These are phyloP conservation scores for Scaptomyza parva DNA, from an alignment of 2,888 invertebrate genomes.

Conservation along the genomic window DNA sequence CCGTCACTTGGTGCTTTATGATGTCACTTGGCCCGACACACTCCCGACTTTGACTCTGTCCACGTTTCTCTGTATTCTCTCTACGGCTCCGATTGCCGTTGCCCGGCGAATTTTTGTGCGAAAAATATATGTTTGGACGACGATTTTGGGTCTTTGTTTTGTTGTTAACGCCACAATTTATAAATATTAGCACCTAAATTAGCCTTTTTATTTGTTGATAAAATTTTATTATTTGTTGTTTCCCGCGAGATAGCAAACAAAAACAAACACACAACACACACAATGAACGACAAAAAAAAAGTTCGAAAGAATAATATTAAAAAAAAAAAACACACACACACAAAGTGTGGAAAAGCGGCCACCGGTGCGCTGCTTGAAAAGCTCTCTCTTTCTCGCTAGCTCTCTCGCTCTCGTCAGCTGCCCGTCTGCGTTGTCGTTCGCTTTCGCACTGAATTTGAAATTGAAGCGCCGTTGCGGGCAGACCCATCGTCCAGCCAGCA, in stretches of 20 bases:
- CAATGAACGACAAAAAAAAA: constrained; percentile 13
- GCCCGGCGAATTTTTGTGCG: constrained; percentile 29
- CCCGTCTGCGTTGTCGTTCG: constrained; percentile 65
- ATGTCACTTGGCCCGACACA: constrained; percentile 56
- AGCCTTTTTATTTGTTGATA: constrained; percentile 42
- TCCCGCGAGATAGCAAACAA: constrained; percentile 27
- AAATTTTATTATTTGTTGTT: constrained; percentile 28
- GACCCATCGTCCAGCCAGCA: constrained; percentile 55
- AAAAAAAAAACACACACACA: constrained; percentile 15
- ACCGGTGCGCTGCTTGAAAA: constrained; percentile 29
- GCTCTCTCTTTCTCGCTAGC: constrained; percentile 27
- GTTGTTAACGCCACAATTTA: constrained; percentile 37
- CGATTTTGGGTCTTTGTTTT: constrained; percentile 24
- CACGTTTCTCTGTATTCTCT: constrained; percentile 1
- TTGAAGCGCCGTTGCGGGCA: constrained; percentile 59
- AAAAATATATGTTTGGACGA: constrained; percentile 24
- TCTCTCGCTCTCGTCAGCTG: constrained; percentile 18
- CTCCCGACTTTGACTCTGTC: constrained; percentile 9
- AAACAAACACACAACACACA: constrained; percentile 28
- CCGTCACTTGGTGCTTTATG: constrained; percentile 64
- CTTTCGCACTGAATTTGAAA: constrained; percentile 70
- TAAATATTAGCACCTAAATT: constrained; percentile 36
- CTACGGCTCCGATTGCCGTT: constrained; percentile 3
- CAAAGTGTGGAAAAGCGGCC: constrained; percentile 44
- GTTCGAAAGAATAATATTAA: constrained; percentile 26